Evolutionary conservation across 2,113 vertebrate genomes (phyloP).

Genomic region (Pandion haliaetus): DNA sequence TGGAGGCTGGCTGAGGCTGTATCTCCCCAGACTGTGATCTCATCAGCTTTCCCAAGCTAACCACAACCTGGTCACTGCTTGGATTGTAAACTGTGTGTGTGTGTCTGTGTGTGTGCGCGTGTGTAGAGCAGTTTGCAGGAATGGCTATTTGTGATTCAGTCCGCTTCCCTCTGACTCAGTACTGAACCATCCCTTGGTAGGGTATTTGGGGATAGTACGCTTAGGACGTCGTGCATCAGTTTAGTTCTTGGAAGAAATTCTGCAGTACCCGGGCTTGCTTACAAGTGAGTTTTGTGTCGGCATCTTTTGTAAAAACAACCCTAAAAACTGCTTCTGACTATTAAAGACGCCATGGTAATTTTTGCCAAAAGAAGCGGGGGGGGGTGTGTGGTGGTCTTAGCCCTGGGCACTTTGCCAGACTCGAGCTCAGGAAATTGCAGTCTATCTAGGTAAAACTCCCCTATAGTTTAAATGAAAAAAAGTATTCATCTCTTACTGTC

Average conservation of each 20-base stretch:
- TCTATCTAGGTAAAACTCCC: conserved; percentile 65
- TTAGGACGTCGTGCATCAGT: not conserved
- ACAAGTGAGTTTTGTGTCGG: not conserved
- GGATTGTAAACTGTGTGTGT: not conserved
- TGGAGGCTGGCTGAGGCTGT: not conserved
- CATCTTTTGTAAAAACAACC: conserved; percentile 17
- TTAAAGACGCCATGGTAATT: conserved; percentile 27
- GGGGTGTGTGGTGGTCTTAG: conserved; percentile 19
- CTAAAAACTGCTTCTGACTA: conserved; percentile 3
- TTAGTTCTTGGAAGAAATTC: conserved; percentile 1
- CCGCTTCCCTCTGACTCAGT: conserved; percentile 30
- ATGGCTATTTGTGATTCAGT: conserved; percentile 36
- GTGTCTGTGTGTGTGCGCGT: too few relatives aligned
- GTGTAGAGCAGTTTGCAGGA: not conserved
- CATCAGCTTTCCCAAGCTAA: conserved; percentile 57
- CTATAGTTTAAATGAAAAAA: conserved; percentile 61
- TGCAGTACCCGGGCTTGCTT: not conserved
- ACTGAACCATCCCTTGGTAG: not conserved
- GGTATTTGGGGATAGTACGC: not conserved
- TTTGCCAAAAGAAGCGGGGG: not conserved
- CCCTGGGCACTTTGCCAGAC: conserved; percentile 46
- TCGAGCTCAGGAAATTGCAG: conserved; percentile 62
- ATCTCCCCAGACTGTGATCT: conserved; percentile 54
- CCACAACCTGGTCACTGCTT: conserved; percentile 37
- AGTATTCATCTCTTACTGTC: conserved; percentile 56